Conservation (phyloP, 2,797 vertebrate species). For the Lutjanus argentimaculatus region DNA sequence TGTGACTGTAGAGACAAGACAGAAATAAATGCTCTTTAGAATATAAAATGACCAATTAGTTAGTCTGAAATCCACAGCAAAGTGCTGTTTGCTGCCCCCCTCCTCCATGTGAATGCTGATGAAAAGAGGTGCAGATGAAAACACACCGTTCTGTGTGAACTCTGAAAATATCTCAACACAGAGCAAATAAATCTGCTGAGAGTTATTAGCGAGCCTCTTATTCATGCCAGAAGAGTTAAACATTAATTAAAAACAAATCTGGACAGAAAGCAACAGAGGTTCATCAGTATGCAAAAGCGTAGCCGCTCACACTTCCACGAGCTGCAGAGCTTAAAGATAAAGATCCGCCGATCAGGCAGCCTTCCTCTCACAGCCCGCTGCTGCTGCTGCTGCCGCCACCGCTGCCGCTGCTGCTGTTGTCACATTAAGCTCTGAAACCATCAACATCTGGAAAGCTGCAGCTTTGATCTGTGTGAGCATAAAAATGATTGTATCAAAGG, state of each 20-base stretch:
- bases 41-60: constrained; percentile 38
- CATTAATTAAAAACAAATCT: constrained; percentile 52
- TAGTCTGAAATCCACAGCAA: constrained; percentile 21
- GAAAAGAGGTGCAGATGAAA: constrained; percentile 8
- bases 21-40: constrained; percentile 29
- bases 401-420: constrained; percentile 3
- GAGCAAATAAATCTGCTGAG: constrained; percentile 23
- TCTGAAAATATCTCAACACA: constrained; percentile 24
- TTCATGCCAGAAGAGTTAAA: constrained; percentile 30
- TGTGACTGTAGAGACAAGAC: background rate
- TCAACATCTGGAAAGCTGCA: background rate
- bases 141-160: constrained; percentile 1
- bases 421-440: background rate
- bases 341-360: constrained; percentile 17
- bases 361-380: background rate
- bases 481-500: constrained; percentile 15
- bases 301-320: constrained; percentile 16
- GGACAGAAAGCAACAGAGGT: constrained; percentile 26
- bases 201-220: constrained; percentile 19
- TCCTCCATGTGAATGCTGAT: constrained; percentile 26
- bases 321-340: constrained; percentile 34
- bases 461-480: constrained; percentile 16
- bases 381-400: background rate
- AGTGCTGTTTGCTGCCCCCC: background rate
- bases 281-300: constrained; percentile 44